Evolutionary conservation across 2,113 vertebrate genomes (phyloP).

Genomic region (Nothocercus julius): DNA sequence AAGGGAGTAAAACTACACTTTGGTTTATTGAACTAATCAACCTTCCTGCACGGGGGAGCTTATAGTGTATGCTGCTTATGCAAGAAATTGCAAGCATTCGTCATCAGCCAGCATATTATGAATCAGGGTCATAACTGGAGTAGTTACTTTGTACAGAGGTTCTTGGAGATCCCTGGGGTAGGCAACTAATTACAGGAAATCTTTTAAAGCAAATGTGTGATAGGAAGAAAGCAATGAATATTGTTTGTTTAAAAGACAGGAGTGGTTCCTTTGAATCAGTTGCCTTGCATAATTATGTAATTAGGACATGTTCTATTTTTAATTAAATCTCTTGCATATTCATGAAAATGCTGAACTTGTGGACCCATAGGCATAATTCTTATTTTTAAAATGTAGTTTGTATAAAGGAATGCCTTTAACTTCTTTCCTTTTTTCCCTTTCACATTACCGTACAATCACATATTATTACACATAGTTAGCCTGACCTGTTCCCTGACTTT

Average conservation of each 20-base stretch:
- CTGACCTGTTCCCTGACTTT: background rate
- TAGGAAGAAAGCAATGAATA: slow-evolving; percentile 66
- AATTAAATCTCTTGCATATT: slow-evolving; percentile 67
- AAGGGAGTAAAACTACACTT: background rate
- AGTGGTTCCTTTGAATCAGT: slow-evolving; percentile 51
- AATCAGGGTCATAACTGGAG: slow-evolving; percentile 59
- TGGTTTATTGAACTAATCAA: background rate
- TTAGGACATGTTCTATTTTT: slow-evolving; percentile 63
- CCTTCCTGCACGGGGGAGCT: slow-evolving; percentile 31
- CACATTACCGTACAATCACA: background rate
- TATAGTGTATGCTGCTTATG: slow-evolving; percentile 14
- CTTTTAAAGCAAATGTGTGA: slow-evolving; percentile 55
- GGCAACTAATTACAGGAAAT: slow-evolving; percentile 63
- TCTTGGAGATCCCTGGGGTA: slow-evolving; percentile 24
- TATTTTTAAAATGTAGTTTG: background rate
- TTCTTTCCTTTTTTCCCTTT: background rate
- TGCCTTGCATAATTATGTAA: slow-evolving; percentile 63
- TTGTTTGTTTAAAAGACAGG: slow-evolving; percentile 61
- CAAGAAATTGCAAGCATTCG: slow-evolving; percentile 30
- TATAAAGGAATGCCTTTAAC: slow-evolving; percentile 18
- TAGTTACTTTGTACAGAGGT: slow-evolving; percentile 51
- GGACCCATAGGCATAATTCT: background rate
- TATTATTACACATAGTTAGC: background rate
- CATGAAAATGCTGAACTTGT: slow-evolving; percentile 42
- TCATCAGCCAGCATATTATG: slow-evolving; percentile 34